Conservation (phyloP, 2,888 invertebrate species). For the Acleris laterana region DNA sequence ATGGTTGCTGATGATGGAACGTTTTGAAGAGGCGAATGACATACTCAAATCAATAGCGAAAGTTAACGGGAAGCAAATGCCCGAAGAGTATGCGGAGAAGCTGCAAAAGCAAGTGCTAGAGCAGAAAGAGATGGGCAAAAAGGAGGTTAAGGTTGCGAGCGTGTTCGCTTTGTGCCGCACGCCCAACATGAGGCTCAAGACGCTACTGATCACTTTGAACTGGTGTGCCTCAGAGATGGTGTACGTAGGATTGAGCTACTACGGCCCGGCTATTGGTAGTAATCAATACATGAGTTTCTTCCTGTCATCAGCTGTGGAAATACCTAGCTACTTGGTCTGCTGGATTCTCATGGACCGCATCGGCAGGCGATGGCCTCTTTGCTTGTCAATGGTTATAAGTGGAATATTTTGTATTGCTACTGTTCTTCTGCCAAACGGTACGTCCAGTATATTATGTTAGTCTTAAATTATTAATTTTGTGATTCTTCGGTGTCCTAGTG, state of each 20-base stretch:
- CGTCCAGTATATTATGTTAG: not conserved
- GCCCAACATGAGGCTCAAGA: conserved; percentile 95
- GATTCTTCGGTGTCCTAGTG: too few relatives aligned
- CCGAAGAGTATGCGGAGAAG: conserved; percentile 88
- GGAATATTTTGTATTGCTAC: conserved; percentile 94
- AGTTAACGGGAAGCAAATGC: conserved; percentile 90
- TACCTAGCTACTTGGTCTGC: conserved; percentile 94
- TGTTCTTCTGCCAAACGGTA: conserved; percentile 91
- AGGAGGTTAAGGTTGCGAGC: conserved; percentile 70
- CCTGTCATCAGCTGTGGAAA: conserved; percentile 93
- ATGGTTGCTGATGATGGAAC: conserved; percentile 94
- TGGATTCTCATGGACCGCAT: conserved; percentile 95
- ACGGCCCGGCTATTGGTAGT: conserved; percentile 94
- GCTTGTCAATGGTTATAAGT: conserved; percentile 92
- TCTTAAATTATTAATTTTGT: not conserved
- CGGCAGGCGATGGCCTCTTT: conserved; percentile 95
- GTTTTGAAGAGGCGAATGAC: conserved; percentile 91
- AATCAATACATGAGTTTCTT: conserved; percentile 96
- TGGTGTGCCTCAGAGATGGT: conserved; percentile 97
- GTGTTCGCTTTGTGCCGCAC: conserved; percentile 89
- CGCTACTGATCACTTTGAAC: conserved; percentile 92
- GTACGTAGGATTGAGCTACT: conserved; percentile 95
- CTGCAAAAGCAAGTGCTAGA: conserved; percentile 89
- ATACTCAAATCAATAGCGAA: conserved; percentile 91
- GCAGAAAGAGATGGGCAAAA: conserved; percentile 83